Conservation (phyloP, 1,140 invertebrate genomes). For the Drosophila equinoxialis region DNA sequence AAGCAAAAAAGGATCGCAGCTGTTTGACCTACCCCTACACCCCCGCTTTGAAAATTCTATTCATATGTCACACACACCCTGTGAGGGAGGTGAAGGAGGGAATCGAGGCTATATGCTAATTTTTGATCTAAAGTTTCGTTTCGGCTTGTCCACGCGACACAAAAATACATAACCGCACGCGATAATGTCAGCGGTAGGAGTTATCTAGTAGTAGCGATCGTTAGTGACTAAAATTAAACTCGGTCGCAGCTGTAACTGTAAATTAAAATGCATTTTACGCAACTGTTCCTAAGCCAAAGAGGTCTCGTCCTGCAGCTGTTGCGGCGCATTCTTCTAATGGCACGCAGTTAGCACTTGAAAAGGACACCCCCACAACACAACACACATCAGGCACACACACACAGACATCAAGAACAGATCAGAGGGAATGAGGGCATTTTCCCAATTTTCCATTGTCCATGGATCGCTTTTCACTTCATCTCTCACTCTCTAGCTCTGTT, state of each 20-base stretch:
- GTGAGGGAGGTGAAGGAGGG: neutral
- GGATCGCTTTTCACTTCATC: conserved; percentile 15
- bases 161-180: conserved; percentile 60
- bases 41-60: conserved; percentile 20
- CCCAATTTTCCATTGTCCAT: conserved; percentile 29
- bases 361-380: conserved; percentile 63
- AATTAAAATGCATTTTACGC: conserved; percentile 82
- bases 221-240: conserved; percentile 60
- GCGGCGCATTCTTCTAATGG: conserved; percentile 55
- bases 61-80: neutral
- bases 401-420: neutral
- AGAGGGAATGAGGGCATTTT: conserved; percentile 3
- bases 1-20: conserved; percentile 21
- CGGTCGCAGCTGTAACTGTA: conserved; percentile 70
- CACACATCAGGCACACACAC: conserved; percentile 4
- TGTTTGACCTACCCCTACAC: conserved; percentile 24
- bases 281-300: conserved; percentile 45
- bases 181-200: conserved; percentile 48
- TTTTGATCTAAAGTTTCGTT: conserved; percentile 28
- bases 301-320: conserved; percentile 56
- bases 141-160: conserved; percentile 60
- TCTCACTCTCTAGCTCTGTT: conserved; percentile 28
- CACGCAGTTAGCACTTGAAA: conserved; percentile 75
- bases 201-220: conserved; percentile 40
- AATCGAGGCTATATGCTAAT: conserved; percentile 58